Base-by-base conservation (phyloP, 2,888 invertebrate genomes). In the Lasioglossum pauxillum region DNA sequence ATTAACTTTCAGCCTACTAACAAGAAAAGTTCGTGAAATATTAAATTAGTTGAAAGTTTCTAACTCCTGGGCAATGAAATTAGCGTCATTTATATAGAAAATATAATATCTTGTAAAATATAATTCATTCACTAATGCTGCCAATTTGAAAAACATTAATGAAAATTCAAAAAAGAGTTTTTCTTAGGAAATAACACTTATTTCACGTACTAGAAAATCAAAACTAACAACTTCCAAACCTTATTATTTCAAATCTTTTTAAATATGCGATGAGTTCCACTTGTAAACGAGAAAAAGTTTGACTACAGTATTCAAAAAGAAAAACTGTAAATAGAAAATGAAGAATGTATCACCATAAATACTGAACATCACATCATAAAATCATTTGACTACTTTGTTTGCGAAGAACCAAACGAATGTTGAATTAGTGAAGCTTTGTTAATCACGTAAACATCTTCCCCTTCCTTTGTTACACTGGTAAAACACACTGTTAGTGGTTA, bases 401-500 rank as follows among this genome's bases (percentile, higher is more conserved):
- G 41, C 23, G 38, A 71, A 41, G 5, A n/a, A n/a, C 41, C 71
- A 71, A 38, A 71, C 41, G 41, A 71, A n/a, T 14, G 12, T 71
- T 23, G 71, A 41, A 71, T 71, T 71, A 73, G 49, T 75, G 41
- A 53, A 80, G 7, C 82, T 41, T 53, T 80, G 83, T 89, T 85
- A 87, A 83, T 75, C 71, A 74, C n/a, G 35, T 69, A 75, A 82
- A 60, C 77, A 72, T 82, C n/a, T 38, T 85, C 69, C 86, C 83
- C 77, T 71, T 74, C 75, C 46, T 75, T 87, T 75, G 75, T 75
- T 79, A 72, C 16, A 67, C 60, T 79, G 60, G 53, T 81, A 79
- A 77, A 72, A 75, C 80, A 78, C 82, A 88, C 79, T 88, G 83
- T 79, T 79, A 84, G 84, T 87, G 75, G 75, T 72, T 67, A 72